A percentile compares a stretch with the other conserved stretches of the same genome.
Conservation (phyloP, 2,797 vertebrate genomes). For the Macropus fuliginosus region DNA sequence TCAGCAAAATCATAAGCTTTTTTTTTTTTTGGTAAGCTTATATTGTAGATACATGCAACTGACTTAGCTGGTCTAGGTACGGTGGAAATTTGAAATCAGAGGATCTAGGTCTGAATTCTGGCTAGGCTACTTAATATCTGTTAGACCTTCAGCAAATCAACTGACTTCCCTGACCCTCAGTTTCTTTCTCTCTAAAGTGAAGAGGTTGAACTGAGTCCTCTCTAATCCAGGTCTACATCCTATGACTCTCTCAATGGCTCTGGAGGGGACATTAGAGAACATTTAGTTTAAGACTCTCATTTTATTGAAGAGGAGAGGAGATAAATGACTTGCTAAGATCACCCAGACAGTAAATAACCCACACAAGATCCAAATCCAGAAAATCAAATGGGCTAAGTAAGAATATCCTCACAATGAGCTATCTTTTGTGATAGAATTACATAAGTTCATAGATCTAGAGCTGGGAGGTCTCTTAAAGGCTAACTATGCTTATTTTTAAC, state of each 20-base stretch:
- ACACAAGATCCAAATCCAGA: neutral
- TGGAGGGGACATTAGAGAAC: neutral
- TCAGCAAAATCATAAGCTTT: constrained; percentile 60
- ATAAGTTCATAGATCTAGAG: neutral
- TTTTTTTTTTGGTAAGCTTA: neutral
- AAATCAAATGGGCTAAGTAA: neutral
- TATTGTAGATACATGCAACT: constrained; percentile 56
- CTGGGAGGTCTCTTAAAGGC: neutral
- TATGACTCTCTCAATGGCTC: neutral
- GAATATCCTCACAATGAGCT: neutral
- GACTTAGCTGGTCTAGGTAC: constrained; percentile 61
- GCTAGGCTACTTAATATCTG: constrained; percentile 10
- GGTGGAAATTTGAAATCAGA: constrained; percentile 65
- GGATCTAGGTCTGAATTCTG: constrained; percentile 57
- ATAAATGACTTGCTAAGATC: neutral
- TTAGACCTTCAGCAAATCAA: constrained; percentile 9
- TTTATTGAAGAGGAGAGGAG: neutral
- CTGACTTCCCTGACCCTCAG: constrained; percentile 32
- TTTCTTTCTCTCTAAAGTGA: neutral
- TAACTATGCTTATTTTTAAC: neutral
- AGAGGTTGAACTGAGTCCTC: neutral
- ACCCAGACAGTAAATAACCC: neutral
- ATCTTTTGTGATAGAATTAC: neutral
- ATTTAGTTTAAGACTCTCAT: neutral
- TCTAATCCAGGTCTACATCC: neutral